These are phyloP conservation scores for Apodemia mormo DNA, from an alignment of 2,888 invertebrate genomes.

Conservation along the genomic window DNA sequence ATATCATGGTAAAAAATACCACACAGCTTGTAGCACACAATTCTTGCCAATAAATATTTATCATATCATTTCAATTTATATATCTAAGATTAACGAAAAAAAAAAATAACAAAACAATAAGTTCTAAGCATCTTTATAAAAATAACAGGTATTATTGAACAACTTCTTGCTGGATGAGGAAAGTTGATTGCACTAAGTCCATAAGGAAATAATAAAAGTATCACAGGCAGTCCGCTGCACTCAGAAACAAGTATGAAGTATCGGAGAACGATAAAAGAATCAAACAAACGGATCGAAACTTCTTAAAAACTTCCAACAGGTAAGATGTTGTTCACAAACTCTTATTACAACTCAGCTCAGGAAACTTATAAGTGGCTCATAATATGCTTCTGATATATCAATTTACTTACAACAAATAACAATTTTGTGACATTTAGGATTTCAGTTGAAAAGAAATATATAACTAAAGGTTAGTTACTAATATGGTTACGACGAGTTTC, in stretches of 20 bases:
- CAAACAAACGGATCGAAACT: slow-evolving; percentile 63
- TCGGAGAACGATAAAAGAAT: slow-evolving; percentile 59
- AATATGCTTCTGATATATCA: slow-evolving; percentile 43
- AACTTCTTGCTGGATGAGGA: slow-evolving; percentile 36
- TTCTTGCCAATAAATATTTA: no score
- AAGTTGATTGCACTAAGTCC: slow-evolving; percentile 53
- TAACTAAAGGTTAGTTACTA: not conserved
- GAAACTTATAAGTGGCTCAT: slow-evolving; percentile 55
- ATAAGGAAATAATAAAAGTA: slow-evolving; percentile 71
- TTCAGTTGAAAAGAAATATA: not conserved
- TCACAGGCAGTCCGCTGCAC: slow-evolving; percentile 53
- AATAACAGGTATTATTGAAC: slow-evolving; percentile 35
- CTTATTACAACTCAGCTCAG: slow-evolving; percentile 64
- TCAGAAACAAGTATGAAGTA: slow-evolving; percentile 42
- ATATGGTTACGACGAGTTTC: no score
- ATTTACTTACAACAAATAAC: slow-evolving; percentile 44
- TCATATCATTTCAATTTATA: no score
- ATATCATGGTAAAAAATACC: no score
- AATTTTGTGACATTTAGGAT: slow-evolving; percentile 8
- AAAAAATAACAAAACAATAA: slow-evolving; percentile 20
- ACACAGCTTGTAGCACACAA: no score
- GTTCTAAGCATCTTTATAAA: slow-evolving; percentile 14
- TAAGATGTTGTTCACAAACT: slow-evolving; percentile 55
- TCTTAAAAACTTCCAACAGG: slow-evolving; percentile 52
- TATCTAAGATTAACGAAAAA: no score